Conservation (phyloP, 2,888 invertebrate species). For the Standfussiana lucernea region DNA sequence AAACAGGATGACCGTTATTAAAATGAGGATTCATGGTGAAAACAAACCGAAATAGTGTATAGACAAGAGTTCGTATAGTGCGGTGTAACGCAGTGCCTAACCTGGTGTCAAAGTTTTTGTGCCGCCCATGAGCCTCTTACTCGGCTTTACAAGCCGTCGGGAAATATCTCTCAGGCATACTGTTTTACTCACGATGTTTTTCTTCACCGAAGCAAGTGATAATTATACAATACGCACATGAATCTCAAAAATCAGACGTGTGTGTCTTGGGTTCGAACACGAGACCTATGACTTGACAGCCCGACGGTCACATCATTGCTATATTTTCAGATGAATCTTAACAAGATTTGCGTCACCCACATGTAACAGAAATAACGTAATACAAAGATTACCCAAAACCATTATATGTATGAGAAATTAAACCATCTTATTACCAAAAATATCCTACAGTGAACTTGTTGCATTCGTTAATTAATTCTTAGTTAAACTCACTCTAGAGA, state of each 20-base stretch:
- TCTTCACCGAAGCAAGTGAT: too few relatives aligned
- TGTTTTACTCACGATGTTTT: too few relatives aligned
- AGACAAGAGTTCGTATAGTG: neutral
- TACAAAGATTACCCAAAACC: conserved; percentile 27
- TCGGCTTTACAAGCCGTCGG: too few relatives aligned
- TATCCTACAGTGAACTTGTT: conserved; percentile 69
- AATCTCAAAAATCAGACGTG: too few relatives aligned
- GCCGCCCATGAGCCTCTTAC: too few relatives aligned
- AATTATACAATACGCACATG: too few relatives aligned
- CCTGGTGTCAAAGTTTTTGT: too few relatives aligned
- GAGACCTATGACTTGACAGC: too few relatives aligned
- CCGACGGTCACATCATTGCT: too few relatives aligned
- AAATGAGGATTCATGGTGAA: conserved; percentile 38
- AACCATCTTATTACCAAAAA: conserved; percentile 42
- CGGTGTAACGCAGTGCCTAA: too few relatives aligned
- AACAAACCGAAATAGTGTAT: neutral
- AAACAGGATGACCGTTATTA: conserved; percentile 44
- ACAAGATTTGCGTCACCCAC: neutral
- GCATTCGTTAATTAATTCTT: conserved; percentile 73
- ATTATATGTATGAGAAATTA: conserved; percentile 36
- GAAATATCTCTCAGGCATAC: too few relatives aligned
- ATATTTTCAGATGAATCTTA: neutral
- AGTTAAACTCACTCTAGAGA: conserved; percentile 65
- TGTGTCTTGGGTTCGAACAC: too few relatives aligned
- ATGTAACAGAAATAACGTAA: neutral